These are phyloP conservation scores for Romanogobio albipinnatus DNA, from an alignment of 2,113 vertebrate species.

Conservation along the genomic window DNA sequence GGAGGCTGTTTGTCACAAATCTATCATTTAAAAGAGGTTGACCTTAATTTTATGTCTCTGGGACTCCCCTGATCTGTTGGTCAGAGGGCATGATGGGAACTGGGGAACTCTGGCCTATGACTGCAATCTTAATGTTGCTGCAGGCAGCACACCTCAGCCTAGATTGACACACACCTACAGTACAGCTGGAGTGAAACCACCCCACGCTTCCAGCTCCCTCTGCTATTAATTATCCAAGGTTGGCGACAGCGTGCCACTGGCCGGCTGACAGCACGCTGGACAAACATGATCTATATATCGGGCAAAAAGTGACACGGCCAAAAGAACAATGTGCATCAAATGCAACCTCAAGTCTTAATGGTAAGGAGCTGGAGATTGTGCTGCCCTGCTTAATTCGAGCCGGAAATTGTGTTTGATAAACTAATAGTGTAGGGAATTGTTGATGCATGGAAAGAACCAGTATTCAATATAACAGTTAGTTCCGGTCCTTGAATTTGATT, in stretches of 20 bases:
- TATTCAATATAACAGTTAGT: slow-evolving; percentile 14
- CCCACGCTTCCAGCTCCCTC: slow-evolving; percentile 28
- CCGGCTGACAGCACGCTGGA: neutral
- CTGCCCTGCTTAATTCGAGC: neutral
- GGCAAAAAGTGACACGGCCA: neutral
- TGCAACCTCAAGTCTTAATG: neutral
- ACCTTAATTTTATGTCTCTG: slow-evolving; percentile 63
- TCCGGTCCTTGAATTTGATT: slow-evolving; percentile 10
- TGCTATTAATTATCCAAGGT: slow-evolving; percentile 46
- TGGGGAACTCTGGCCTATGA: slow-evolving; percentile 54
- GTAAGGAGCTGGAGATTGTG: neutral
- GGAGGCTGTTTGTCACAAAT: slow-evolving; percentile 39
- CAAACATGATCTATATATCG: slow-evolving; percentile 16
- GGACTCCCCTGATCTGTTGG: slow-evolving; percentile 54
- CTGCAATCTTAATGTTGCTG: slow-evolving; percentile 52
- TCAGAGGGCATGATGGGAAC: slow-evolving; percentile 65
- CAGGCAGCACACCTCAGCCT: neutral
- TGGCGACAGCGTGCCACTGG: slow-evolving; percentile 6
- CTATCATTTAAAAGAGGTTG: slow-evolving; percentile 54
- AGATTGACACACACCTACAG: slow-evolving; percentile 40
- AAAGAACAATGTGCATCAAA: neutral
- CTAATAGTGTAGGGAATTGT: neutral
- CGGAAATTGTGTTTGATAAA: neutral
- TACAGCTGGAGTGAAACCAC: slow-evolving; percentile 8
- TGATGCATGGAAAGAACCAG: neutral